A percentile compares a stretch with the other conserved stretches of the same genome.
These are phyloP conservation scores for Astur gentilis DNA, from an alignment of 2,113 vertebrate species.

Conservation along the genomic window DNA sequence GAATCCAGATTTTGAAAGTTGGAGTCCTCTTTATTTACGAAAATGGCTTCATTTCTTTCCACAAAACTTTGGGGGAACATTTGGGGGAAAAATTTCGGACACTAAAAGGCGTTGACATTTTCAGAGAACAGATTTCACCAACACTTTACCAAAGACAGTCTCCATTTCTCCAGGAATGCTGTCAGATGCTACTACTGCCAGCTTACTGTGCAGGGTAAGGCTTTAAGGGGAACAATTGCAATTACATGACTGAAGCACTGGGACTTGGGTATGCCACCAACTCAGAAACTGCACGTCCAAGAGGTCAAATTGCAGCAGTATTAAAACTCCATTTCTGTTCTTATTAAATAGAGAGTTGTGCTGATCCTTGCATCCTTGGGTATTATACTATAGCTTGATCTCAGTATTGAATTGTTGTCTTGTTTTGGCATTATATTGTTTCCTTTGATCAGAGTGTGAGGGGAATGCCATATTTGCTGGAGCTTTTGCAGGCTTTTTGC, in stretches of 20 bases:
- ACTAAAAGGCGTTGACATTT: background rate
- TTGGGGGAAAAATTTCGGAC: background rate
- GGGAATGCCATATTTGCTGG: background rate
- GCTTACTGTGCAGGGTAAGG: background rate
- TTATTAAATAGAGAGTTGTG: background rate
- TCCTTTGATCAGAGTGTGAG: constrained; percentile 23
- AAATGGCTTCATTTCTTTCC: background rate
- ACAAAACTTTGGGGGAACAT: background rate
- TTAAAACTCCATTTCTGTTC: background rate
- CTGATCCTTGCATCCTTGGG: background rate
- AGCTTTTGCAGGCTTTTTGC: background rate
- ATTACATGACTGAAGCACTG: background rate
- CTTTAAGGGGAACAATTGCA: background rate
- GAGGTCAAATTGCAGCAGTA: background rate
- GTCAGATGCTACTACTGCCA: background rate
- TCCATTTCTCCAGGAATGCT: background rate
- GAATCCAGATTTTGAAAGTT: background rate
- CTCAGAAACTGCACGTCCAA: background rate
- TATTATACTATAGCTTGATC: background rate
- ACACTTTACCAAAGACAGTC: background rate
- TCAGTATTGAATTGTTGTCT: background rate
- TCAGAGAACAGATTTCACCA: background rate
- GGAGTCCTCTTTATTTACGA: background rate
- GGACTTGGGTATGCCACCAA: background rate
- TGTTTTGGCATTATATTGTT: background rate